Percentiles rank a stretch among this genome's conserved stretches.
These are phyloP conservation scores for Columbina picui DNA, from an alignment of 2,113 vertebrate genomes.

Conservation along the genomic window DNA sequence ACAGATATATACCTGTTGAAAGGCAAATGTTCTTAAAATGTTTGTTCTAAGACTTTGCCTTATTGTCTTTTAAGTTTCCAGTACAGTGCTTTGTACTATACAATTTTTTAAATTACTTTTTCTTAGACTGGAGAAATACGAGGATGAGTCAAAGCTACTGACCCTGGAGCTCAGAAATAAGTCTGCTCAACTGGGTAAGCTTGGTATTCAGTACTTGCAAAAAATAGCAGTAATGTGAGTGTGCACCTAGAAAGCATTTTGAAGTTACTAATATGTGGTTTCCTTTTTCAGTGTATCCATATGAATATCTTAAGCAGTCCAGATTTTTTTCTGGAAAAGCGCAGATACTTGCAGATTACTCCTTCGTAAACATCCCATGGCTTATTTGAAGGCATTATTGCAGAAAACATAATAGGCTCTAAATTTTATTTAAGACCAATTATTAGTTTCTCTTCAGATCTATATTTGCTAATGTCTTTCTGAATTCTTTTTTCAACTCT, in stretches of 20 bases:
- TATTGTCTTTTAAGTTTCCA: neutral
- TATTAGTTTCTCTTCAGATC: neutral
- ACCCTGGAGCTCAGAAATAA: slow-evolving; percentile 69
- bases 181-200: slow-evolving; percentile 76
- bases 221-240: neutral
- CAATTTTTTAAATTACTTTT: slow-evolving; percentile 18
- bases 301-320: neutral
- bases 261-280: neutral
- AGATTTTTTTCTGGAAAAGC: neutral
- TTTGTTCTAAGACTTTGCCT: neutral
- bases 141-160: slow-evolving; percentile 57
- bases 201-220: neutral
- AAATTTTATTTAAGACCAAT: neutral
- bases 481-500: neutral
- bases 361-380: neutral
- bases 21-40: neutral
- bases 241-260: neutral
- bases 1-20: neutral
- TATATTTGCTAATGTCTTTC: neutral
- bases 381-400: neutral
- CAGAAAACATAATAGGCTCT: neutral
- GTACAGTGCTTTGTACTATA: neutral
- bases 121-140: slow-evolving; percentile 65
- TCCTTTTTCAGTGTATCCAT: neutral
- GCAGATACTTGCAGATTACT: neutral